Evolutionary conservation across 1,140 invertebrate species (phyloP).

Genomic region (Daktulosphaira vitifoliae): DNA sequence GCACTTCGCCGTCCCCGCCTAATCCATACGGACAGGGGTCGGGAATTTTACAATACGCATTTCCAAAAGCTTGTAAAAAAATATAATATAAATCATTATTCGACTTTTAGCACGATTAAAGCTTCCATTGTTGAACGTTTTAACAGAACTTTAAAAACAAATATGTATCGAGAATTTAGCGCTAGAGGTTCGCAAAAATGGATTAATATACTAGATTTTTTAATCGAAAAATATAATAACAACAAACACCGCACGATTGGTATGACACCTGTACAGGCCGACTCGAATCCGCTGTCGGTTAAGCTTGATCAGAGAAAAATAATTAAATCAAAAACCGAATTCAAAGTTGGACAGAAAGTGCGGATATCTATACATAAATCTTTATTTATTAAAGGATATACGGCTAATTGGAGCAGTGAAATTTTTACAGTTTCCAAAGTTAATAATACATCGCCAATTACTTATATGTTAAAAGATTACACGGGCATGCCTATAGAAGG

Average conservation of each 20-base stretch:
- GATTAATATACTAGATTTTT: neutral
- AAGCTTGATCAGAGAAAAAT: neutral
- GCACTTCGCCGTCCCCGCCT: slow-evolving; percentile 15
- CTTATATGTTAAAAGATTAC: neutral
- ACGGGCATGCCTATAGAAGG: neutral
- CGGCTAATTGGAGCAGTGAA: neutral
- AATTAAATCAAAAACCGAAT: neutral
- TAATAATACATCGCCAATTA: neutral
- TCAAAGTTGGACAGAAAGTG: neutral
- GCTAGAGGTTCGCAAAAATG: neutral
- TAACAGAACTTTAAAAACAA: neutral
- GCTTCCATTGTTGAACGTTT: slow-evolving; percentile 40
- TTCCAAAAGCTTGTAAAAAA: slow-evolving; percentile 41
- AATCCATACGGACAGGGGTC: slow-evolving; percentile 33
- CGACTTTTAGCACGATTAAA: slow-evolving; percentile 43
- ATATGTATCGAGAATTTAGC: neutral
- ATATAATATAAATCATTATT: slow-evolving; percentile 41
- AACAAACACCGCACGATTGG: neutral
- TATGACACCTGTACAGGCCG: neutral
- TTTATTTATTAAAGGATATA: neutral
- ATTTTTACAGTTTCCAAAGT: neutral
- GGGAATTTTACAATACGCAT: slow-evolving; percentile 41
- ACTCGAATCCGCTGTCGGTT: neutral
- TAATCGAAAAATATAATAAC: slow-evolving; percentile 1
- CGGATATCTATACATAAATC: neutral